Base-by-base conservation (phyloP, 2,113 vertebrate species). In the Engraulis encrasicolus region DNA sequence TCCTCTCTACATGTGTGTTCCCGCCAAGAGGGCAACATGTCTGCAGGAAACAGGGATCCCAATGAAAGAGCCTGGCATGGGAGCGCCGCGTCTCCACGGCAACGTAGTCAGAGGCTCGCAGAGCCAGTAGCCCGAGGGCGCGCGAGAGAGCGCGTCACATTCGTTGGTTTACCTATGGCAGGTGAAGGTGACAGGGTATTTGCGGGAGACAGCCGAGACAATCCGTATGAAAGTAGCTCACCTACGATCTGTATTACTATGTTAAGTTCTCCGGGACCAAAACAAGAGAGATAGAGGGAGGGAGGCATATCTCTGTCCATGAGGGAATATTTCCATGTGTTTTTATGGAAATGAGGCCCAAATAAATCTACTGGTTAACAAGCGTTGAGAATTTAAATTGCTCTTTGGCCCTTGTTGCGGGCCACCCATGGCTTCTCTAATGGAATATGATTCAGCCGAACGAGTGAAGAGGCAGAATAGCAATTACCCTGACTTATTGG, bases 401-500 rank as follows among this genome's bases (percentile, higher is more conserved):
- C 83, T 87, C 83, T 87, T 84, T 81, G 83, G 82, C 83, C 83
- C 80, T 79, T 52, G 86, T 77, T 87, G 48, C 81, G 71, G 18
- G 82, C 83, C 86, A 74, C 83, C 86, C 86, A 78, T 78, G 45
- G 45, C 77, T 84, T 58, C 80, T 87, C 52, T 87, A 87, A 87
- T 87, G 86, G 86, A 87, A 87, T 54, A 87, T 87, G 86, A 87
- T 84, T 87, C 83, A 87, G 86, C 78, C 80, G 83, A 87, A 87
- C 79, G 80, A 80, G 81, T 81, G 83, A 81, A 80, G 61, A 87
- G 80, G 84, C 86, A 84, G 82, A 87, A 87, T 79, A 78, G 86
- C 86, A 87, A 87, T 87, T 87, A 87, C 83, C 82, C 83, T 84
- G 86, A 87, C 80, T 87, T 87, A 82, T 74, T 87, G 86, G 81